Evolutionary conservation across 2,113 vertebrate species (phyloP), one percentile per base, ranked within the genome.

Genomic region (Ciconia boyciana): DNA sequence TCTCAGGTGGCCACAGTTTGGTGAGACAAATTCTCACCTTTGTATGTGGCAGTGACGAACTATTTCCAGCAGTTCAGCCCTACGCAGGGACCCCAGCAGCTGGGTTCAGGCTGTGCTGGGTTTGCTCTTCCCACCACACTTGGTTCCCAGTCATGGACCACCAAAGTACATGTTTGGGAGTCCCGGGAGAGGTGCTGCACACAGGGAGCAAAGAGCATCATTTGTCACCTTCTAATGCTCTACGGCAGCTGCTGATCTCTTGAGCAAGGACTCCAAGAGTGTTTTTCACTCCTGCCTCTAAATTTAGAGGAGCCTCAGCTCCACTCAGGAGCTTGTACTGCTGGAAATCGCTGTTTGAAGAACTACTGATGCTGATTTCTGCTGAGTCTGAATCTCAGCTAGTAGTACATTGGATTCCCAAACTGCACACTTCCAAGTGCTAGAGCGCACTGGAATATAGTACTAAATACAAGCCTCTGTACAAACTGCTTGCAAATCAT

Each of bases 11-110:
- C 22, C 36, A 79, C 34, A 26, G 41, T 15, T 26, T 16, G 44
- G 11, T 0, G 6, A 86, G 12, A 55, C 6, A 52, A 75, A 66
- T 58, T 26, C 43, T 64, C 80, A 92, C 69, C 74, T 78, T 29
- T 6, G 4, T 5, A 6, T 1, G 12, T 34, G 39, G 32, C 55
- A 64, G 20, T 2, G 8, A n/a, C 5, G 7, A 68, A 26, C 12
- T 9, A 9, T 11, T 84, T 5, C 57, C 83, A 94, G 72, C 57
- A 83, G 60, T 2, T 43, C 83, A 95, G 83, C 60, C 64, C 43
- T 7, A 43, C 3, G 1, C 7, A 6, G 58, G 69, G 55, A 92
- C 20, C 24, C 28, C 91, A 81, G 91, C 49, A 75, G 87, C 76
- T 60, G 82, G 14, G 19, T 13, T 57, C 89, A 80, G 80, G 24